These are phyloP conservation scores for Caenorhabditis afra DNA, from an alignment of 2,888 invertebrate genomes.

Conservation along the genomic window DNA sequence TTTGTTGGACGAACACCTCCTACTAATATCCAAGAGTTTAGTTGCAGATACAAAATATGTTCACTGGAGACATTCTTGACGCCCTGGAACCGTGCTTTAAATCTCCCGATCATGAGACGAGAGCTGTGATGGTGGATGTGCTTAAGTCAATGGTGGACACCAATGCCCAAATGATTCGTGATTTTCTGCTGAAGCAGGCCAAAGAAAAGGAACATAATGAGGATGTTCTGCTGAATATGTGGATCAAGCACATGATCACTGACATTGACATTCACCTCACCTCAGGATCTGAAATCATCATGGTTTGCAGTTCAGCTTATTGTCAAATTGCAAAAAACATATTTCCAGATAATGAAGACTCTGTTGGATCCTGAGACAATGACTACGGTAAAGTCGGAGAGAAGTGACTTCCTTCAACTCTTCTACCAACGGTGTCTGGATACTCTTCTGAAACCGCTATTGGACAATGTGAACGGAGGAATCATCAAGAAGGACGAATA, in stretches of 20 bases:
- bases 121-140: constrained; percentile 93
- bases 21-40: constrained; percentile 6
- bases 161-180: constrained; percentile 96
- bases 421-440: constrained; percentile 99
- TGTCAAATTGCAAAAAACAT: background rate
- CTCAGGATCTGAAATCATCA: constrained; percentile 94
- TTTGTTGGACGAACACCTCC: background rate
- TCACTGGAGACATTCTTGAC: constrained; percentile 75
- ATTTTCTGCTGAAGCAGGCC: constrained; percentile 95
- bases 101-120: constrained; percentile 91
- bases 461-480: constrained; percentile 87
- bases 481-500: constrained; percentile 87
- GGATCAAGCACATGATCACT: constrained; percentile 97
- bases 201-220: constrained; percentile 86
- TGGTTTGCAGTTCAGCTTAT: constrained; percentile 83
- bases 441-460: constrained; percentile 94
- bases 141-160: constrained; percentile 98
- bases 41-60: constrained; percentile 71
- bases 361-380: constrained; percentile 78
- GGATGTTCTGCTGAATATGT: constrained; percentile 90
- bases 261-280: constrained; percentile 95
- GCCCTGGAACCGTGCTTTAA: constrained; percentile 78
- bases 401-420: constrained; percentile 96
- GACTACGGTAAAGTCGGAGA: constrained; percentile 88
- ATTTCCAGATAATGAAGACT: constrained; percentile 70